Evolutionary conservation across 2,888 invertebrate genomes (phyloP).

Genomic region (Pristionchus maxplancki): DNA sequence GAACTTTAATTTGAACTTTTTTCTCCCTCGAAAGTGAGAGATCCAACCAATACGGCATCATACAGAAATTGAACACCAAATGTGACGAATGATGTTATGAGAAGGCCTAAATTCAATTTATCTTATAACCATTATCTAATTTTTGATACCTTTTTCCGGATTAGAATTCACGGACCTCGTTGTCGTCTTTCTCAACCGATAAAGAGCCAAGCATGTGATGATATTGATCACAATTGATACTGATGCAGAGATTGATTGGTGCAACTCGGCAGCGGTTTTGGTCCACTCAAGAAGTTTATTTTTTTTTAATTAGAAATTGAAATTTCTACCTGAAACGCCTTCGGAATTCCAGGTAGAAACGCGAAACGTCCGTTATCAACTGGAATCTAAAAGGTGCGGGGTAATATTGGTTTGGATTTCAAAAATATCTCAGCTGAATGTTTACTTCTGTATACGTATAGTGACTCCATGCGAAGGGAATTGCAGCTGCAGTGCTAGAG

Average conservation of each 20-base stretch:
- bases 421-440: neutral
- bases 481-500: neutral
- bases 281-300: neutral
- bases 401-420: neutral
- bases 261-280: neutral
- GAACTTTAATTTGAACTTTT: no score
- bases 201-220: neutral
- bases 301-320: neutral
- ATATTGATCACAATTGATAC: neutral
- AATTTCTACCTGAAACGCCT: neutral
- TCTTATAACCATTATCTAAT: neutral
- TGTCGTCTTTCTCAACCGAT: neutral
- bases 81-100: neutral
- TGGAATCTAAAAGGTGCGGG: neutral
- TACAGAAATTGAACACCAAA: neutral
- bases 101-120: neutral
- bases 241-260: neutral
- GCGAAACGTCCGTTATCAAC: neutral
- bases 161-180: neutral
- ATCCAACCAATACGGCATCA: neutral
- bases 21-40: neutral
- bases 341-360: neutral
- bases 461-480: neutral
- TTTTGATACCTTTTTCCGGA: neutral
- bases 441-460: neutral